Evolutionary conservation across 2,113 vertebrate species (phyloP).

Genomic region (Sander vitreus): DNA sequence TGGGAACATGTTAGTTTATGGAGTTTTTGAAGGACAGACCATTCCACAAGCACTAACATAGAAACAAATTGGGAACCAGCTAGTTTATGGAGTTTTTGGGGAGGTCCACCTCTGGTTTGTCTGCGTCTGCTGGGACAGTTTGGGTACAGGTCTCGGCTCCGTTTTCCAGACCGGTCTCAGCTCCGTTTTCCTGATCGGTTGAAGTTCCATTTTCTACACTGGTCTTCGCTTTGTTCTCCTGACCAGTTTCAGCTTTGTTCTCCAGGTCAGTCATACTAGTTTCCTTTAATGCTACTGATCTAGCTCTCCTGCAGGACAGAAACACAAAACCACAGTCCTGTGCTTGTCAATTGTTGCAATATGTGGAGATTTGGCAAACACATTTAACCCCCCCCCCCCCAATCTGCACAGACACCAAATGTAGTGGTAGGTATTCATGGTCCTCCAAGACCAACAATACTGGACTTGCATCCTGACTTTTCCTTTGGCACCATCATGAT

Average conservation of each 20-base stretch:
- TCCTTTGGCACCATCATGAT: no score
- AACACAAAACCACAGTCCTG: neutral
- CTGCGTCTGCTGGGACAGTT: conserved; percentile 3
- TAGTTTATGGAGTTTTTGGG: neutral
- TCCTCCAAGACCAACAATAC: no score
- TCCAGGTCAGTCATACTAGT: conserved; percentile 72
- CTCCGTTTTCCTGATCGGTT: conserved; percentile 57
- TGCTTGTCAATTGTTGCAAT: neutral
- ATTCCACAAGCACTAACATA: neutral
- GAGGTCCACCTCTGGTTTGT: conserved; percentile 71
- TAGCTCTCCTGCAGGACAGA: conserved; percentile 23
- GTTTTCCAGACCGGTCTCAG: no score
- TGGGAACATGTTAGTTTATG: neutral
- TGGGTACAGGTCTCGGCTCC: conserved; percentile 33
- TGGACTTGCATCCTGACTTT: no score
- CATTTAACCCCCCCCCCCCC: neutral
- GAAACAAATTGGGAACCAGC: neutral
- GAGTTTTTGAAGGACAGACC: neutral
- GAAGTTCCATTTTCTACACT: no score
- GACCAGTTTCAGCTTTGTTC: conserved; percentile 35
- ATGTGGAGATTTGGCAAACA: neutral
- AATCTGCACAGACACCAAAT: neutral
- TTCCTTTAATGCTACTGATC: conserved; percentile 47
- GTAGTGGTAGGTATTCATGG: neutral
- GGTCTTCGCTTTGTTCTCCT: conserved; percentile 56